Percentiles rank a stretch among this genome's conserved stretches.
Evolutionary conservation across 2,888 invertebrate species (phyloP).

Genomic region (Oscheius myriophilus): DNA sequence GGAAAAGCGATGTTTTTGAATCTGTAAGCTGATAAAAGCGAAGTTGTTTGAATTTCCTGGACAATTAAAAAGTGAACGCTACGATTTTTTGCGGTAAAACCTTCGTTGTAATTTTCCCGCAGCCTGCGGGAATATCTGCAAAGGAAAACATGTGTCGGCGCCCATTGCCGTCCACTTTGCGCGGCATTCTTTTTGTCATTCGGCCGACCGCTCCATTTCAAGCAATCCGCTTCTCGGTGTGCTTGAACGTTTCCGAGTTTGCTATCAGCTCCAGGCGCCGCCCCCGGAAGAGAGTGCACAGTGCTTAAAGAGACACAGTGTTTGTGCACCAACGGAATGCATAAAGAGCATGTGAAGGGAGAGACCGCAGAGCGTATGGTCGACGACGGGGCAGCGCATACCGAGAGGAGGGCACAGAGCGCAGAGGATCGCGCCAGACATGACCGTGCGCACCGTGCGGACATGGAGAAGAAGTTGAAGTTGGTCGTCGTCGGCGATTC

Average conservation of each 20-base stretch:
- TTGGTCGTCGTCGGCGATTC: conserved; percentile 93
- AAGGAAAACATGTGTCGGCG: no score
- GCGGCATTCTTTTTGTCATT: no score
- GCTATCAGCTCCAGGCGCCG: conserved; percentile 28
- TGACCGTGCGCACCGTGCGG: conserved; percentile 19
- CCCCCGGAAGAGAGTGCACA: conserved; percentile 14
- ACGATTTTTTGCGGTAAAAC: no score
- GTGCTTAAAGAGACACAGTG: conserved; percentile 22
- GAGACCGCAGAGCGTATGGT: conserved; percentile 25
- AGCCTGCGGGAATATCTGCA: no score
- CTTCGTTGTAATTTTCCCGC: no score
- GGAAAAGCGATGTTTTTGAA: no score
- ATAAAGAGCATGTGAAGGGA: conserved; percentile 20
- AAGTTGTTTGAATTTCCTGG: no score
- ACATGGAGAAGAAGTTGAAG: conserved; percentile 76
- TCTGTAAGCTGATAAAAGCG: no score
- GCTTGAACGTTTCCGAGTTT: conserved; percentile 23
- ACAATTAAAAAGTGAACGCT: no score
- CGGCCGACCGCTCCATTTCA: no score
- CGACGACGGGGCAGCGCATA: conserved; percentile 15
- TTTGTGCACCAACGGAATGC: conserved; percentile 23
- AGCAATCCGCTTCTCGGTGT: no score
- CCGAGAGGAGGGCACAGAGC: conserved; percentile 20
- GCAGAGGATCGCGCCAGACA: conserved; percentile 24
- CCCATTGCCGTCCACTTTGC: no score